A percentile compares a stretch with the other conserved stretches of the same genome.
phyloP scores from a whole-genome alignment of 1,140 invertebrate species.

The Plectrocnemia conspersa region DNA sequence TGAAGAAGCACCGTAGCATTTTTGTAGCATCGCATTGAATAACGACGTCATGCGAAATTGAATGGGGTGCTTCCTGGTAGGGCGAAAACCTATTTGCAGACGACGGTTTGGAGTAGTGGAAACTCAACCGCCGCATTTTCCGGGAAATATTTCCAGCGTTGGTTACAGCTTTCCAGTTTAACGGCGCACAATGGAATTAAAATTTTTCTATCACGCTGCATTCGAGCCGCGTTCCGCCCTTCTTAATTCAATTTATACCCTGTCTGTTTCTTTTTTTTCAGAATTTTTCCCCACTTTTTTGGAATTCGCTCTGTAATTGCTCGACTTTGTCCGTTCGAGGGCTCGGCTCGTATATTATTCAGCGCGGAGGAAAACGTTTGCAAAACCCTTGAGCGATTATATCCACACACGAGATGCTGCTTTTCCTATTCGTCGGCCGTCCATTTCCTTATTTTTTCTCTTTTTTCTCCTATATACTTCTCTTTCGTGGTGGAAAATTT shows the following conservation, averaged over 20 bases:
- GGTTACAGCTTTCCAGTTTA: constrained; percentile 7
- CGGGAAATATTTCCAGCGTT: constrained; percentile 2
- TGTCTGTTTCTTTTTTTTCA: no score
- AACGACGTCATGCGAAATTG: constrained; percentile 8
- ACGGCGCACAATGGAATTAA: constrained; percentile 1
- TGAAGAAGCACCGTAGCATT: no score
- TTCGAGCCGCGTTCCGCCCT: no score
- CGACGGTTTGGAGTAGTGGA: not conserved
- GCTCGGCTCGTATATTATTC: not conserved
- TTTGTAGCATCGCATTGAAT: constrained; percentile 1
- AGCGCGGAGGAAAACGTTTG: not conserved
- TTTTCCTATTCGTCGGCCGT: no score
- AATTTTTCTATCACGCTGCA: not conserved
- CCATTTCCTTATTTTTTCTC: constrained; percentile 6
- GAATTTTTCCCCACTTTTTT: no score
- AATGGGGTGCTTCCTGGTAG: constrained; percentile 3
- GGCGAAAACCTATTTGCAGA: constrained; percentile 9
- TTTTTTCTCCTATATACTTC: not conserved
- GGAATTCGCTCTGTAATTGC: no score
- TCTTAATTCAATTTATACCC: no score
- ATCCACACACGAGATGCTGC: not conserved
- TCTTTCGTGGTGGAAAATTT: no score
- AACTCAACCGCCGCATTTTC: not conserved
- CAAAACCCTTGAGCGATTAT: not conserved
- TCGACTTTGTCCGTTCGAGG: no score